Percentiles rank a stretch among this genome's conserved stretches.
These are phyloP conservation scores for Calephelis perditalis DNA, from an alignment of 2,888 invertebrate species.

Conservation along the genomic window DNA sequence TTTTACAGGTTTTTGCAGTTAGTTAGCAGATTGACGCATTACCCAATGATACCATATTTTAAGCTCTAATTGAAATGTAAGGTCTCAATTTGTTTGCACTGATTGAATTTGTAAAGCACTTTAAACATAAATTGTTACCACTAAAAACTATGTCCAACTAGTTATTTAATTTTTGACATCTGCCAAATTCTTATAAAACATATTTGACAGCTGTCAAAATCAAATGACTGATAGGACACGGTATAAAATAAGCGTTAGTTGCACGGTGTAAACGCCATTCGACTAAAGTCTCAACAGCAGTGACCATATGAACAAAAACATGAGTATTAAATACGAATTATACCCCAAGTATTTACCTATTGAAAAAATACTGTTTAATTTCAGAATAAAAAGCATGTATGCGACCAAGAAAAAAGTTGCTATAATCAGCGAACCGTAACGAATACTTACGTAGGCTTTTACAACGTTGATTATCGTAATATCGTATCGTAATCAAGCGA, in stretches of 20 bases:
- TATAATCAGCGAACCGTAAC: too few species aligned
- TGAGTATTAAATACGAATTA: too few species aligned
- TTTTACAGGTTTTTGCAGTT: conserved; percentile 1
- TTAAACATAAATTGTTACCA: conserved; percentile 16
- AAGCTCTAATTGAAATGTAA: conserved; percentile 26
- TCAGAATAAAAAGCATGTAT: too few species aligned
- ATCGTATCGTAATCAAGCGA: too few species aligned
- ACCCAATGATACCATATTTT: conserved; percentile 6
- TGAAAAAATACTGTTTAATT: too few species aligned
- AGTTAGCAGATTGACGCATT: conserved; percentile 5
- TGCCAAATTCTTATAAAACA: conserved; percentile 14
- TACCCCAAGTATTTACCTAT: too few species aligned
- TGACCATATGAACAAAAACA: not conserved
- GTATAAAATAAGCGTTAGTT: not conserved
- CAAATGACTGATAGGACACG: too few species aligned
- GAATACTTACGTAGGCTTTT: too few species aligned
- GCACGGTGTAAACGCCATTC: not conserved
- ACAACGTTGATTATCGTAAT: too few species aligned
- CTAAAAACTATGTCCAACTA: not conserved
- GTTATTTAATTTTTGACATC: too few species aligned
- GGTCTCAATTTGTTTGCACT: conserved; percentile 29
- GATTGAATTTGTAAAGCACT: conserved; percentile 41
- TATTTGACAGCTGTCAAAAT: conserved; percentile 16
- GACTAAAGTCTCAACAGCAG: not conserved
- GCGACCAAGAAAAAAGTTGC: too few species aligned